Evolutionary conservation across 2,113 vertebrate species (phyloP), one percentile per base, ranked within the genome.

Genomic region (Psilopsiagon aurifrons): DNA sequence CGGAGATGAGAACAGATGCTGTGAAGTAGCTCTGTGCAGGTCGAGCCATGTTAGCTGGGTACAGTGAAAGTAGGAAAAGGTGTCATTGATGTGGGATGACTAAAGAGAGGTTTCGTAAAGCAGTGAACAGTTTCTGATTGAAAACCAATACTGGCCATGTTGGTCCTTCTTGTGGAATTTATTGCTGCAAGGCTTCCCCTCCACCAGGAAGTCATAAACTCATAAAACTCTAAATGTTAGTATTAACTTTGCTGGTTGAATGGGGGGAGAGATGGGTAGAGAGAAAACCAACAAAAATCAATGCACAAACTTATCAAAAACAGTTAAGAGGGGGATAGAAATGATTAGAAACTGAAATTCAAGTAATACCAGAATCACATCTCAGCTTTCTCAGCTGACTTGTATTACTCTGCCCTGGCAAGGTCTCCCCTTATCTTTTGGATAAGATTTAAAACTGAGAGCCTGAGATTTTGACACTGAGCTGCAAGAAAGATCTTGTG

Each of bases 1-100:
- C 9, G 35, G 33, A 79, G 29, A 52, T 2, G 3, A 5, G 35
- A 67, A 52, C 1, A 62, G 17, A 19, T 24, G 7, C 2, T 62
- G 24, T 67, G 24, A 70, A 55, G 46, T 17, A 77, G 6, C 16
- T 52, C 41, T 33, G 9, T 46, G 59, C 7, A 43, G 41, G 18
- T 64, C 1, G 1, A 89, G 13, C 11, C 1, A 0, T 14, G 9
- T 77, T 66, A 63, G 35, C 6, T 13, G 8, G 6, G 7, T 31
- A 54, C 6, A 49, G 9, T 10, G 8, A 70, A 86, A 37, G 13
- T 6, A 27, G 17, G 25, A 71, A 71, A 78, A 64, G 5, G 46
- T 49, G 8, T 55, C 7, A 68, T 28, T 68, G 11, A 47, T 1
- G 2, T 63, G 17, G 9, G 13, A 39, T 59, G 29, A 10, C 23